Conservation (phyloP, 2,888 invertebrate genomes). For the Falcaria lacertinaria region DNA sequence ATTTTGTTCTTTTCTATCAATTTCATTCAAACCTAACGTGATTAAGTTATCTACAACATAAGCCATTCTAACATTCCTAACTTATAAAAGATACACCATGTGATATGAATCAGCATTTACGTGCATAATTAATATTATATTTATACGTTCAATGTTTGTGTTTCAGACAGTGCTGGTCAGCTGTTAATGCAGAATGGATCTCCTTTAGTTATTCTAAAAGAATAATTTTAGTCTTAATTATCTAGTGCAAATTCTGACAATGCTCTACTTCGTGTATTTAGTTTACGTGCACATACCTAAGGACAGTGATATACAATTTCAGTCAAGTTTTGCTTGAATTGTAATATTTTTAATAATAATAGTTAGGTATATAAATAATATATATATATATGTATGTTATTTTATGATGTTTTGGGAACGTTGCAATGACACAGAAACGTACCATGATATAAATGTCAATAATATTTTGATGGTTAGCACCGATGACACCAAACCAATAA, state of each 20-base stretch:
- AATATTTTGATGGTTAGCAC: too few relatives aligned
- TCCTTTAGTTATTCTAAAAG: conserved; percentile 59
- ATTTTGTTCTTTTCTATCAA: too few relatives aligned
- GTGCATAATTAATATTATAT: not conserved
- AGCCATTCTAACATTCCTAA: too few relatives aligned
- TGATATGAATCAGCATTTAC: too few relatives aligned
- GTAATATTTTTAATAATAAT: not conserved
- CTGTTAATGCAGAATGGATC: conserved; percentile 66
- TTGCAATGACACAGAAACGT: too few relatives aligned
- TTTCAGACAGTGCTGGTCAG: conserved; percentile 41
- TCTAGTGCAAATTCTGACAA: conserved; percentile 58
- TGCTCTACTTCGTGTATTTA: conserved; percentile 50
- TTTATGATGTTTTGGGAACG: not conserved
- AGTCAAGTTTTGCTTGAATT: not conserved
- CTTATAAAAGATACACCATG: too few relatives aligned
- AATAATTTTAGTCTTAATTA: conserved; percentile 55
- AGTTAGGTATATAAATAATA: too few relatives aligned
- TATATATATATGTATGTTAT: not conserved
- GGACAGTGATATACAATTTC: conserved; percentile 27
- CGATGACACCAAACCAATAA: too few relatives aligned
- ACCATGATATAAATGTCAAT: too few relatives aligned
- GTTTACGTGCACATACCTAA: conserved; percentile 30
- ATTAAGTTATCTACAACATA: too few relatives aligned
- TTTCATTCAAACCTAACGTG: too few relatives aligned
- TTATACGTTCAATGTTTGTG: conserved; percentile 9